A percentile compares a stretch with the other conserved stretches of the same genome.
phyloP scores from a whole-genome alignment of 2,888 invertebrate genomes.

The Hypomecis punctinalis region DNA sequence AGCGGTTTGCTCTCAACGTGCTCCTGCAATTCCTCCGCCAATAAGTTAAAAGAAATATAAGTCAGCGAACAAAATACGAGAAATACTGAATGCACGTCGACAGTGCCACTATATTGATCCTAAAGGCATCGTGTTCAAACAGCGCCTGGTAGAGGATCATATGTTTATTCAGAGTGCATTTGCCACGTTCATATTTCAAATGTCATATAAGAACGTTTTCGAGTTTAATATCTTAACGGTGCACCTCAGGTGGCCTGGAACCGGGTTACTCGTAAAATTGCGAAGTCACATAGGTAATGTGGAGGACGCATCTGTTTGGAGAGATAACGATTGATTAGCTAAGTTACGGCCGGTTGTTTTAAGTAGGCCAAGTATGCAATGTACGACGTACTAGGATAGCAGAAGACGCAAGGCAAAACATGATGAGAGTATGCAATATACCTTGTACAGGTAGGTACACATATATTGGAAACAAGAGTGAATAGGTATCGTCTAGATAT shows the following conservation, averaged over 20 bases:
- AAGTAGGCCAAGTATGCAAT: neutral
- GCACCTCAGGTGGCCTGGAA: slow-evolving; percentile 27
- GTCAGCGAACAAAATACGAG: neutral
- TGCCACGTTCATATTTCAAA: slow-evolving; percentile 30
- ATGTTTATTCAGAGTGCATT: slow-evolving; percentile 34
- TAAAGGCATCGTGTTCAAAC: slow-evolving; percentile 18
- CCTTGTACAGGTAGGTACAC: too few species aligned
- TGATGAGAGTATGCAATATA: too few species aligned
- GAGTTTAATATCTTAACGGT: slow-evolving; percentile 32
- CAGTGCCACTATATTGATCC: slow-evolving; percentile 1
- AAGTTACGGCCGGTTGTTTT: neutral
- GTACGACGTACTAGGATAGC: too few species aligned
- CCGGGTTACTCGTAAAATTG: slow-evolving; percentile 25
- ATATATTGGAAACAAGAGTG: too few species aligned
- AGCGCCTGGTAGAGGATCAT: slow-evolving; percentile 22
- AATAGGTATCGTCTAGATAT: too few species aligned
- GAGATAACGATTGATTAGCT: slow-evolving; percentile 12
- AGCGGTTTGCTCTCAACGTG: too few species aligned
- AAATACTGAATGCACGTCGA: neutral
- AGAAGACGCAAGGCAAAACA: too few species aligned
- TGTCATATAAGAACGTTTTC: slow-evolving; percentile 29
- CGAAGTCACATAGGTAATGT: slow-evolving; percentile 6
- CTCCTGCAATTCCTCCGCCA: too few species aligned
- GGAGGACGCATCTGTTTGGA: slow-evolving; percentile 9
- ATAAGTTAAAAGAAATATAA: too few species aligned